Evolutionary conservation across 2,888 invertebrate genomes (phyloP), one percentile per base, ranked within the genome.

Genomic region (Zaprionus obscuricornis): DNA sequence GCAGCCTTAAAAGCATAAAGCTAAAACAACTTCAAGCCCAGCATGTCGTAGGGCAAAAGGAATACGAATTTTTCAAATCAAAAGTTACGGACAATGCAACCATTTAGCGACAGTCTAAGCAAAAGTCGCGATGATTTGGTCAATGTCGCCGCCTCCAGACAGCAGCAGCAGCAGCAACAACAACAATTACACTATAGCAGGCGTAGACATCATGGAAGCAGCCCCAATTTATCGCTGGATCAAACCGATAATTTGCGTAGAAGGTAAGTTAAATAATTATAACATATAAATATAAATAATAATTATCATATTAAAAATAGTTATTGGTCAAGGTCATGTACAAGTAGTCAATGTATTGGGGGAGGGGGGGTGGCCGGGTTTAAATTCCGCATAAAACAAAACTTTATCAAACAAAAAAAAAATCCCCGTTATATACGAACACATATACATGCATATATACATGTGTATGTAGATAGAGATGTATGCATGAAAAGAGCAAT

Each of bases 61-160:
- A 51, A 31, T 46, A 22, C 11, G 13, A n/a, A n/a, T 33, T 37
- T 46, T n/a, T 43, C 11, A 42, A 36, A 33, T 36, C 27, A 14
- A 51, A 52, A 45, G 16, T 45, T 43, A 66, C 62, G 62, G 72
- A 87, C 72, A 72, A 90, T 90, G 90, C 90, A 88, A 81, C 90
- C 89, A 50, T 85, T 87, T 64, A 85, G 78, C 66, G 88, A 89
- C 59, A 88, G 83, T 52, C 71, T 89, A 55, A 89, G 86, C 73
- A 89, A 88, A 73, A 90, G 90, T 82, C 88, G 88, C 33, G 90
- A 90, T 73, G 90, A 90, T 85, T 78, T 90, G 74, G 86, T 84
- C 56, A 83, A 84, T 50, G 79, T 78, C 47, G 64, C 78, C 58
- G 85, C 86, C 72, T 33, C 72, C 72, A 66, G 81, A 37, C 73